Base-by-base conservation (phyloP, 2,797 vertebrate genomes). In the Coregonus sp. region DNA sequence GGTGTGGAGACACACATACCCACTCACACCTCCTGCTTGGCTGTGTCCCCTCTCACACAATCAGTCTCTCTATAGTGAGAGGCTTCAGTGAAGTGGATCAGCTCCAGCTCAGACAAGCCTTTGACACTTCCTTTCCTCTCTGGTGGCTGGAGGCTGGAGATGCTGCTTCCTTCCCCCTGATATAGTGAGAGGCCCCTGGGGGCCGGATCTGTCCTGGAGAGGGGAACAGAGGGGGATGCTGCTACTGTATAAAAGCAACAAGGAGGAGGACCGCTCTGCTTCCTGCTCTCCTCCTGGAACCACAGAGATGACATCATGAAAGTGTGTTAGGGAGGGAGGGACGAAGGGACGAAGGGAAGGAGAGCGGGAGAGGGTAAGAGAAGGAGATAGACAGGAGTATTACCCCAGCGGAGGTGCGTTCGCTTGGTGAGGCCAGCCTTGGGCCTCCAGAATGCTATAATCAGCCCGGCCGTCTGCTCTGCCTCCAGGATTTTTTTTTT, bases 81-180 rank as follows among this genome's bases (percentile, higher is more conserved):
- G 3, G 6, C 18, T 56, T 20, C 59, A 61, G 5, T 25, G 7
- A 25, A 63, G 20, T 89, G 87, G 87, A 92, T 92, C 83, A 83
- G 77, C 40, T 47, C 40, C 40, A 47, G 40, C 87, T 92, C 90
- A 89, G 91, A 91, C 89, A 90, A 87, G 89, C 92, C 92, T 80
- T 89, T 59, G 56, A 59, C n/a, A 59, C 59, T 86, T 89, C 83
- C 83, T 88, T 90, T 93, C 90, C 92, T 89, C 90, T 88, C 89
- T 87, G 37, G 72, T 51, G 69, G 63, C 75, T 18, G n/a, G 74
- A n/a, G 9, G 70, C 29, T 67, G 31, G 31, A 35, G 31, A 35
- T 68, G 66, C 90, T 90, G 85, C 86, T 87, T 89, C 87, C 87
- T 83, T 84, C 90, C 88, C 86, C 83, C 86, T 84, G 84, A 89